Evolutionary conservation across 2,888 invertebrate genomes (phyloP), one percentile per base, ranked within the genome.

Genomic region (Theretra japonica): DNA sequence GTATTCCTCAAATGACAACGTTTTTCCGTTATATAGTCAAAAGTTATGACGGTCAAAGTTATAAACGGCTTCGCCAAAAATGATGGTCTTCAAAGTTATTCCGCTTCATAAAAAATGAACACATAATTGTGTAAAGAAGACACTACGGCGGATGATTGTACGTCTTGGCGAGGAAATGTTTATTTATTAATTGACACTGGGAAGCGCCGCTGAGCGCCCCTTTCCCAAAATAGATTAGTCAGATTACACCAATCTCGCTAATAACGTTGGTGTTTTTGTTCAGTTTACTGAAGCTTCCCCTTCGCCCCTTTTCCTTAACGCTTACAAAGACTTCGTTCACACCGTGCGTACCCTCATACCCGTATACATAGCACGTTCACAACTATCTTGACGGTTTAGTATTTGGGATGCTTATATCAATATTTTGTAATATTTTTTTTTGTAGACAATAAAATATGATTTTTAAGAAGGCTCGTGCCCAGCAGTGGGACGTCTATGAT

Each of bases 191-290:
- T 88, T 89, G 90, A 91, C 88, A 90, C 88, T 86, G 85, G 81
- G 86, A 87, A 85, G 86, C 83, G 80, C 77, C 77, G 79, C 83
- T 75, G 80, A 82, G 83, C 84, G 81, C 88, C 92, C 91, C 91
- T 89, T 86, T 87, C 87, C 90, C 88, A 92, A 93, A 94, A 93
- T 91, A 93, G 94, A 94, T 94, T 94, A 94, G 93, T 93, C 94
- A 94, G 94, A 94, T 94, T 94, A 94, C 94, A 92, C 90, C 92
- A 94, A 94, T 94, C 94, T 93, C 93, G 94, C 90, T 94, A 94
- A 94, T 94, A 93, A 92, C 94, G 90, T 90, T 88, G 90, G 90
- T 93, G 94, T 94, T 94, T 94, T 94, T 94, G 93, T 93, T 92
- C 89, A 92, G 92, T 93, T 93, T 92, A 93, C 91, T 80, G 88